These are phyloP conservation scores for Mythimna ferrago DNA, from an alignment of 2,888 invertebrate genomes.

Conservation along the genomic window DNA sequence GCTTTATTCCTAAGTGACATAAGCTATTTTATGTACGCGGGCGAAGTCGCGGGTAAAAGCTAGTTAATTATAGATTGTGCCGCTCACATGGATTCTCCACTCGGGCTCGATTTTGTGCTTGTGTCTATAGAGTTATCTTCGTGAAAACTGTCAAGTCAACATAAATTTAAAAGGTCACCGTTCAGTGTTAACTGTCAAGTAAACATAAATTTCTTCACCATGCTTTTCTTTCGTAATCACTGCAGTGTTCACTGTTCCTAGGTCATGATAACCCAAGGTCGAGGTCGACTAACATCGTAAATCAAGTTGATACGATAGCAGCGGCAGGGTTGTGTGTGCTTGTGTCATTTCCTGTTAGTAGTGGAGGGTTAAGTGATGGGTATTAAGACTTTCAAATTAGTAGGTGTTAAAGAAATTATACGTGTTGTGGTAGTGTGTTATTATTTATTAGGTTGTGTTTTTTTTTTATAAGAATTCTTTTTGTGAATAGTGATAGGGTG, in stretches of 20 bases:
- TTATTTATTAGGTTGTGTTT: no score
- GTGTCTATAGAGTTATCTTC: no score
- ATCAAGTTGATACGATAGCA: slow-evolving; percentile 55
- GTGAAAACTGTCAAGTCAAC: no score
- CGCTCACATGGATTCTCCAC: no score
- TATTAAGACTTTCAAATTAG: slow-evolving; percentile 18
- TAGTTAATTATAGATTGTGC: no score
- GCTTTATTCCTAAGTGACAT: no score
- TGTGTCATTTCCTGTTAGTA: slow-evolving; percentile 54
- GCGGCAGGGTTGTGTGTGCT: slow-evolving; percentile 41
- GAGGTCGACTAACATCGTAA: slow-evolving; percentile 52
- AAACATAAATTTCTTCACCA: slow-evolving; percentile 17
- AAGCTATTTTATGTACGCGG: no score
- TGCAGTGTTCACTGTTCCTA: slow-evolving; percentile 34
- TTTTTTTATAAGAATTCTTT: background rate
- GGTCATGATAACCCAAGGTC: slow-evolving; percentile 47
- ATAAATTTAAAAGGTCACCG: background rate
- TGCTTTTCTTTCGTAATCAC: slow-evolving; percentile 15
- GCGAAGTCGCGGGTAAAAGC: no score
- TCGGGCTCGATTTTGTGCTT: no score
- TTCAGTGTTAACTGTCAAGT: background rate
- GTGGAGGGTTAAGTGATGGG: slow-evolving; percentile 33
- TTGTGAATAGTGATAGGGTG: no score
- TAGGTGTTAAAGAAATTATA: slow-evolving; percentile 6
- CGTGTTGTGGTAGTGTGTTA: background rate